These are phyloP conservation scores for Helostoma temminkii DNA, from an alignment of 2,797 vertebrate species.

Conservation along the genomic window DNA sequence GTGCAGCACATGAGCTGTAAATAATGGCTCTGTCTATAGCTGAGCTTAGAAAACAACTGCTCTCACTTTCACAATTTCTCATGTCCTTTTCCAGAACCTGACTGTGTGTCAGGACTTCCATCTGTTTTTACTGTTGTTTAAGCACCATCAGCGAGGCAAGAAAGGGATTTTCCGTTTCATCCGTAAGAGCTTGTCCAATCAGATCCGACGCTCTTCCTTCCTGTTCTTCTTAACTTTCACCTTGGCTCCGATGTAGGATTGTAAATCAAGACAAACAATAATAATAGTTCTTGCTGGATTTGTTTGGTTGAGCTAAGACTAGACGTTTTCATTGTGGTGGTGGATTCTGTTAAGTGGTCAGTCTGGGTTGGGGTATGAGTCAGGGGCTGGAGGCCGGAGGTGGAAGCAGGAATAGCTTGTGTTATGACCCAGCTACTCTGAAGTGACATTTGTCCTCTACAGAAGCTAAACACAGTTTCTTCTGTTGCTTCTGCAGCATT, in stretches of 20 bases:
- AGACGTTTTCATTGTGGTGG: slow-evolving; percentile 18
- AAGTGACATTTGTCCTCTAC: slow-evolving; percentile 35
- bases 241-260: neutral
- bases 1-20: slow-evolving; percentile 9
- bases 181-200: slow-evolving; percentile 9
- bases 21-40: neutral
- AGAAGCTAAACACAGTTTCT: slow-evolving; percentile 35
- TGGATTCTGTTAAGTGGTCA: neutral
- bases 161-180: slow-evolving; percentile 8
- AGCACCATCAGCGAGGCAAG: neutral
- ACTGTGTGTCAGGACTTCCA: slow-evolving; percentile 37
- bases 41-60: slow-evolving; percentile 4
- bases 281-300: neutral
- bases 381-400: slow-evolving; percentile 33
- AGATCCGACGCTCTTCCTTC: slow-evolving; percentile 12
- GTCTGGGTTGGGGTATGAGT: slow-evolving; percentile 15
- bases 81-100: neutral
- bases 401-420: slow-evolving; percentile 44
- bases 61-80: slow-evolving; percentile 17
- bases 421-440: slow-evolving; percentile 47
- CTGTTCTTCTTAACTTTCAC: slow-evolving; percentile 16
- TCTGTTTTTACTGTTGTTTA: slow-evolving; percentile 59
- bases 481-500: neutral
- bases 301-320: neutral
- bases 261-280: slow-evolving; percentile 14